Base-by-base conservation (phyloP, 2,888 invertebrate genomes). In the Drosophila putrida region DNA sequence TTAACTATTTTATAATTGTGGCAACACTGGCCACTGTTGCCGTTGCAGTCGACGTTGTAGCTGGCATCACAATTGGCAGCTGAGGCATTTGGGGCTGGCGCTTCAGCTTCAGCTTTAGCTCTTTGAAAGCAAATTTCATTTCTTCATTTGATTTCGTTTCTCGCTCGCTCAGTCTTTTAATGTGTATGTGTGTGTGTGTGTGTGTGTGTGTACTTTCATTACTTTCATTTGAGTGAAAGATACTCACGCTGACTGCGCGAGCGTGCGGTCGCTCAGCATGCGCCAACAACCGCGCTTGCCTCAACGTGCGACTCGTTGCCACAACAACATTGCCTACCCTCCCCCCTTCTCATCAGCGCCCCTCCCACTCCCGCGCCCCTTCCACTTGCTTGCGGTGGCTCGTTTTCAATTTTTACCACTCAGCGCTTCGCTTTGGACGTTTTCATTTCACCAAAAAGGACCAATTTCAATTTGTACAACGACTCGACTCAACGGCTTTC, bases 151-250 rank as follows among this genome's bases (percentile, higher is more conserved):
- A 87, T 85, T 89, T 88, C 80, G 74, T 86, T 31, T 51, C 36
- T 44, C 28, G 20, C 55, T 47, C 70, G 41, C 43, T 64, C 44
- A 49, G 53, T 65, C 46, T 61, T 47, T 57, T n/a, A 6, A 20
- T 33, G 4, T 41, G 9, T 51, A 25, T 50, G 38, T 47, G 47
- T 59, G 50, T 57, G 38, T 55, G 41, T 49, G 49, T 55, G 47
- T 54, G 67, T 61, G 31, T 57, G 47, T 50, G 43, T 58, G 71
- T 87, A 89, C 89, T 85, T 89, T 85, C 89, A 87, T 89, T 85
- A 86, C 85, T 86, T 86, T 86, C 85, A 86, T 86, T 89, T 80
- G 80, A 87, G 89, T 86, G 89, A 86, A 86, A 86, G 85, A 86
- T 76, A 87, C 77, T 62, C 78, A 63, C 77, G 68, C 58, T 68